Evolutionary conservation across 2,113 vertebrate species (phyloP).

Genomic region (Caloenas nicobarica): DNA sequence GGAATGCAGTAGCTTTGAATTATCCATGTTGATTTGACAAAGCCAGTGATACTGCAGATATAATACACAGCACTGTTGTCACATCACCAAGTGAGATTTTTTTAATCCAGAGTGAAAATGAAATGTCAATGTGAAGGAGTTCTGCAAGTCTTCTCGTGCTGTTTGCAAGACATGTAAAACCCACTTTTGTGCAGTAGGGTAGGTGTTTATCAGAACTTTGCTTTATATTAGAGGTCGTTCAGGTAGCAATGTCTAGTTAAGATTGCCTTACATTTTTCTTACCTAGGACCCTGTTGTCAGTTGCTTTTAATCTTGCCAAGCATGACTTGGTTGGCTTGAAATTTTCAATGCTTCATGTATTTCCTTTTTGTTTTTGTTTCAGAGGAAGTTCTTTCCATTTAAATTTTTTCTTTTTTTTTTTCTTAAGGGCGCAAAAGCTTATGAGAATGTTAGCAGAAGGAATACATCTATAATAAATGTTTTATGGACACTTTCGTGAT

Average conservation of each 20-base stretch:
- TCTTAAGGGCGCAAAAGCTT: background rate
- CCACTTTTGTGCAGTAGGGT: background rate
- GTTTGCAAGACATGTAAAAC: conserved; percentile 37
- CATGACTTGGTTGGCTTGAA: background rate
- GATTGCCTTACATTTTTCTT: background rate
- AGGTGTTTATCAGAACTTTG: background rate
- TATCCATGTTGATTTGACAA: conserved; percentile 53
- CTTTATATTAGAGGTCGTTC: conserved; percentile 4
- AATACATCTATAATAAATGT: background rate
- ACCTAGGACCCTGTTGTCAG: background rate
- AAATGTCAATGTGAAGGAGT: conserved; percentile 49
- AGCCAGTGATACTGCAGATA: conserved; percentile 38
- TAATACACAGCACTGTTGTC: conserved; percentile 21
- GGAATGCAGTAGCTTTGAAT: conserved; percentile 54
- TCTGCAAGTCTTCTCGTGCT: conserved; percentile 26
- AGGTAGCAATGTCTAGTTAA: background rate
- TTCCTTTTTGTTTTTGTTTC: background rate
- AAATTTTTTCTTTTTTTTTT: background rate
- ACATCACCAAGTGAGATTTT: conserved; percentile 47
- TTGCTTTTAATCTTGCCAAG: background rate
- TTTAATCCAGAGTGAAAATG: conserved; percentile 66
- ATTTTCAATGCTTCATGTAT: background rate
- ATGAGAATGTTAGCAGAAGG: background rate
- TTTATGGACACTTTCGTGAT: background rate
- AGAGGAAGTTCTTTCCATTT: background rate